phyloP scores from a whole-genome alignment of 2,797 vertebrate genomes.

The Cirrhinus molitorella region DNA sequence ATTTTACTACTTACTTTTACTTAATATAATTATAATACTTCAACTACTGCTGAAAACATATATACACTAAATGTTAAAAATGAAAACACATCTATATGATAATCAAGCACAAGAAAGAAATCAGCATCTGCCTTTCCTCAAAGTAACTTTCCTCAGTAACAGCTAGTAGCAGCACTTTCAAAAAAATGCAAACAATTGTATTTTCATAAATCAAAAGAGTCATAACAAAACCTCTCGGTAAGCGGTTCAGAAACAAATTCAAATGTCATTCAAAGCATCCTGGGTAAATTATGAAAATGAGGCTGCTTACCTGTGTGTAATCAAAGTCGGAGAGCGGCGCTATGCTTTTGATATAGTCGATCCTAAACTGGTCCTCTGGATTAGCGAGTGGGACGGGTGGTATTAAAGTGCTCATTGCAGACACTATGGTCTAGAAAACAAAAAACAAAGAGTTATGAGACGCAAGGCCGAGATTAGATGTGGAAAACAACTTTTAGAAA shows the following conservation, averaged over 20 bases:
- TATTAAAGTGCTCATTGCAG: constrained; percentile 99
- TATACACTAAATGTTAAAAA: no score
- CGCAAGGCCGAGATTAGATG: neutral
- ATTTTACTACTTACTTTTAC: no score
- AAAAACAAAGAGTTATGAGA: neutral
- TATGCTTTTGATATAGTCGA: constrained; percentile 99
- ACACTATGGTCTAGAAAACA: constrained; percentile 93
- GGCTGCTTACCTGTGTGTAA: constrained; percentile 91
- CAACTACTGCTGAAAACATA: no score
- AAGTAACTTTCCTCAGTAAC: neutral
- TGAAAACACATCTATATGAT: neutral
- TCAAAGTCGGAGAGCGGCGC: constrained; percentile 97
- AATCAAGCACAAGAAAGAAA: neutral
- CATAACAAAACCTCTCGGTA: neutral
- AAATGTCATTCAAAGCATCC: constrained; percentile 35
- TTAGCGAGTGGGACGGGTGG: constrained; percentile 96
- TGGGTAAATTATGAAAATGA: neutral
- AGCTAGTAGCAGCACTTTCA: neutral
- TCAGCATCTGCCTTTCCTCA: neutral
- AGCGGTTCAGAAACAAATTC: constrained; percentile 7
- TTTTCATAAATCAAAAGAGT: neutral
- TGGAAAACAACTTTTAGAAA: constrained; percentile 47
- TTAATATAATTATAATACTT: neutral
- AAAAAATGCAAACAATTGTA: neutral
- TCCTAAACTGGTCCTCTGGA: constrained; percentile 96